Conservation (phyloP, 2,888 invertebrate genomes). For the Cartodere bifasciata region DNA sequence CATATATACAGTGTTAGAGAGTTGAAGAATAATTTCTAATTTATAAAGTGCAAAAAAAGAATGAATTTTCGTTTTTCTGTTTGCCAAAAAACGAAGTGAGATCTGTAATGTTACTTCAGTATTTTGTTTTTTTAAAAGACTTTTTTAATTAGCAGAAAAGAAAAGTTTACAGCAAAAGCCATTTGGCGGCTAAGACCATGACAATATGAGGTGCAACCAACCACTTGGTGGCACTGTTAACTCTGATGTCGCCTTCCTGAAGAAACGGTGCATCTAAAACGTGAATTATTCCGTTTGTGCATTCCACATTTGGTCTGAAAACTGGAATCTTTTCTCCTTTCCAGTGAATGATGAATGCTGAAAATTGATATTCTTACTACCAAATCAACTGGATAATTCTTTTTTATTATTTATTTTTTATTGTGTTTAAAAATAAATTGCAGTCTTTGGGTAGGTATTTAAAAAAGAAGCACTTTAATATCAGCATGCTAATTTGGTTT, state of each 20-base stretch:
- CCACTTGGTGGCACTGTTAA: conserved; percentile 36
- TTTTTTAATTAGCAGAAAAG: conserved; percentile 9
- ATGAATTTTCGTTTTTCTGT: no score
- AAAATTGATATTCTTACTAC: no score
- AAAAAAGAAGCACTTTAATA: conserved; percentile 7
- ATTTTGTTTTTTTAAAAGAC: no score
- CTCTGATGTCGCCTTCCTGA: conserved; percentile 69
- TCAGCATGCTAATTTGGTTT: conserved; percentile 6
- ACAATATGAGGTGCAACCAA: conserved; percentile 31
- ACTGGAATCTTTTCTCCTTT: conserved; percentile 72
- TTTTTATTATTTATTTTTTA: no score
- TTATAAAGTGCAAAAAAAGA: no score
- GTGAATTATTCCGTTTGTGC: conserved; percentile 92
- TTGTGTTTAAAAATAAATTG: conserved; percentile 5
- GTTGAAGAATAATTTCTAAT: no score
- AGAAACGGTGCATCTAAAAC: conserved; percentile 83
- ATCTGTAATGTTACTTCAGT: conserved; percentile 1
- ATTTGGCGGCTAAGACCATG: conserved; percentile 31
- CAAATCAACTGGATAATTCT: no score
- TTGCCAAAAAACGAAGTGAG: conserved; percentile 2
- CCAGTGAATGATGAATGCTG: conserved; percentile 79
- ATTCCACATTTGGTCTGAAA: conserved; percentile 83
- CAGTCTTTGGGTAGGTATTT: conserved; percentile 8
- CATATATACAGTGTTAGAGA: no score
- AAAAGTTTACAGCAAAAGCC: no score